Conservation (phyloP, 2,888 invertebrate genomes). For the Lepidocyrtinus sp. region DNA sequence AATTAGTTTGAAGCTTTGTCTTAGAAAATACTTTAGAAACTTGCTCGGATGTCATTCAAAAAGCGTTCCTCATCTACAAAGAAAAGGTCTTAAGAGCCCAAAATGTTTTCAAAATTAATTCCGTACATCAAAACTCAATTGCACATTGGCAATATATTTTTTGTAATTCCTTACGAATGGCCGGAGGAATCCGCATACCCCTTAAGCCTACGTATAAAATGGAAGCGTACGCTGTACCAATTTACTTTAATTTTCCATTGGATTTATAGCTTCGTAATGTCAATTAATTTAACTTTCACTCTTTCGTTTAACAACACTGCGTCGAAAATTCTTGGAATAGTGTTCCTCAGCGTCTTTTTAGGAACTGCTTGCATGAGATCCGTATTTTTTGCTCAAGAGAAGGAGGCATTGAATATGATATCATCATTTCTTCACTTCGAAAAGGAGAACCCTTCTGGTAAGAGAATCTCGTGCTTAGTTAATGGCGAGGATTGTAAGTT, state of each 20-base stretch:
- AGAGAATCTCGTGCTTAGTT: too few species aligned
- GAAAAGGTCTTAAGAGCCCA: too few species aligned
- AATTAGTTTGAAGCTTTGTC: too few species aligned
- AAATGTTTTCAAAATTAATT: conserved; percentile 46
- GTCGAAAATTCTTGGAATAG: conserved; percentile 43
- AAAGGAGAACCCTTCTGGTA: conserved; percentile 24
- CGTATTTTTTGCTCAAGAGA: conserved; percentile 31
- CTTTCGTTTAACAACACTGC: conserved; percentile 21
- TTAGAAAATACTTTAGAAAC: too few species aligned
- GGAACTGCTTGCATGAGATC: conserved; percentile 26
- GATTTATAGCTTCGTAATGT: conserved; percentile 24
- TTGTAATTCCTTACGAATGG: conserved; percentile 48
- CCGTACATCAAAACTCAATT: conserved; percentile 46
- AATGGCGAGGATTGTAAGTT: not conserved
- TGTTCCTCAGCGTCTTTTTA: conserved; percentile 44
- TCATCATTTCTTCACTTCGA: conserved; percentile 43
- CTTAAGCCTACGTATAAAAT: conserved; percentile 16
- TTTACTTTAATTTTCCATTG: conserved; percentile 15
- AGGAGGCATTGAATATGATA: conserved; percentile 24
- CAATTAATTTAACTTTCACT: conserved; percentile 30
- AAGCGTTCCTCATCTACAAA: too few species aligned
- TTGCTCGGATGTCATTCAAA: too few species aligned
- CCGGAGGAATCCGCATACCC: conserved; percentile 26
- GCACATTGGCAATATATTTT: conserved; percentile 32
- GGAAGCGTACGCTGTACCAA: conserved; percentile 1